Evolutionary conservation across 2,113 vertebrate genomes (phyloP).

Genomic region (Toxotes chatareus): DNA sequence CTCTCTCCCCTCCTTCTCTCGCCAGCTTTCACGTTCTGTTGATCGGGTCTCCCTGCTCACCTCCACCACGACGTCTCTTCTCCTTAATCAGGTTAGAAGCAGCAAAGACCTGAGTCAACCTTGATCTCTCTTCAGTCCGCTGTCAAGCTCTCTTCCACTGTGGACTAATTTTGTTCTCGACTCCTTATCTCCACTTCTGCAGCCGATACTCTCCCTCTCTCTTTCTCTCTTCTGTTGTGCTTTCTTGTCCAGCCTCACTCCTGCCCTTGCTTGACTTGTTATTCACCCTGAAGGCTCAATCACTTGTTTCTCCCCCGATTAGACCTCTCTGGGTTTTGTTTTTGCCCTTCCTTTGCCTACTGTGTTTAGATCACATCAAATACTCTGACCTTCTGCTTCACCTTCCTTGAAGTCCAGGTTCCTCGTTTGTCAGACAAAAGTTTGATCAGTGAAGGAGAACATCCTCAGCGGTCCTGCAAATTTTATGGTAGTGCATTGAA

Average conservation of each 20-base stretch:
- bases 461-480: conserved; percentile 57
- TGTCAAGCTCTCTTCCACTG: conserved; percentile 69
- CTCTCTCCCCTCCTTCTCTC: conserved; percentile 38
- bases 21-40: conserved; percentile 44
- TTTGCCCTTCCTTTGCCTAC: conserved; percentile 37
- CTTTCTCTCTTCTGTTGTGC: conserved; percentile 35
- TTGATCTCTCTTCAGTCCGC: conserved; percentile 80
- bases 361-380: conserved; percentile 41
- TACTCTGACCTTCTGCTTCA: conserved; percentile 35
- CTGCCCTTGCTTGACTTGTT: conserved; percentile 67
- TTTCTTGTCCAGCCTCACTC: conserved; percentile 53
- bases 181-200: conserved; percentile 59
- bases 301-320: conserved; percentile 33
- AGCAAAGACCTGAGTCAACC: conserved; percentile 77
- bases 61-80: conserved; percentile 57
- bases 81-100: conserved; percentile 82
- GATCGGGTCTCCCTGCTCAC: conserved; percentile 57
- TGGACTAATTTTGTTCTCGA: conserved; percentile 65
- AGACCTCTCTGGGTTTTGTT: conserved; percentile 31
- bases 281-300: conserved; percentile 70
- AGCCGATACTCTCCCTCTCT: conserved; percentile 31
- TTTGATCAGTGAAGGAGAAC: conserved; percentile 72
- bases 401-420: conserved; percentile 60
- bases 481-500: conserved; percentile 38
- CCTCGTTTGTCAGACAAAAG: conserved; percentile 49